Percentiles rank a stretch among this genome's conserved stretches.
These are phyloP conservation scores for Paraescarpia echinospica DNA, from an alignment of 1,140 invertebrate species.

Conservation along the genomic window DNA sequence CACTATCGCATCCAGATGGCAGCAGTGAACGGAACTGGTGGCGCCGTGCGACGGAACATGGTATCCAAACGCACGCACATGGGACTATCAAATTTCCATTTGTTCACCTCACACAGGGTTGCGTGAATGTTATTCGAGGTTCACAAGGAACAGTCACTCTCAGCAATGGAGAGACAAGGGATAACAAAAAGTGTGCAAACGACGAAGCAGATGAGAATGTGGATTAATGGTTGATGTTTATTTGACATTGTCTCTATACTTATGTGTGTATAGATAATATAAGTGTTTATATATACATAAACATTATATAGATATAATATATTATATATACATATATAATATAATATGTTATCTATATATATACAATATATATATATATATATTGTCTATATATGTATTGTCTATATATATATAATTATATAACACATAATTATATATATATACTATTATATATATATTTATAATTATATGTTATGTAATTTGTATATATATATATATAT, in stretches of 20 bases:
- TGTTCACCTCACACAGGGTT: background rate
- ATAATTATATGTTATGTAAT: background rate
- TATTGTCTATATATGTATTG: background rate
- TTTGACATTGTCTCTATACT: background rate
- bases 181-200: background rate
- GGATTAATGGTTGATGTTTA: background rate
- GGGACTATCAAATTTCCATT: background rate
- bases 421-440: background rate
- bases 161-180: background rate
- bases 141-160: background rate
- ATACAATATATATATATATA: constrained; percentile 2
- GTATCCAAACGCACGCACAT: background rate
- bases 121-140: background rate
- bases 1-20: background rate
- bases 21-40: background rate
- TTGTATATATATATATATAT: background rate
- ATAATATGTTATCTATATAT: no score
- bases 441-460: background rate
- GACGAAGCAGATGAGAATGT: background rate
- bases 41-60: background rate
- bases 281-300: background rate
- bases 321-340: background rate
- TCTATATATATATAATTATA: background rate
- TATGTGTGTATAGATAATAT: background rate
- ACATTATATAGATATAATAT: no score